These are phyloP conservation scores for Brassicogethes aeneus DNA, from an alignment of 2,888 invertebrate genomes.

Conservation along the genomic window DNA sequence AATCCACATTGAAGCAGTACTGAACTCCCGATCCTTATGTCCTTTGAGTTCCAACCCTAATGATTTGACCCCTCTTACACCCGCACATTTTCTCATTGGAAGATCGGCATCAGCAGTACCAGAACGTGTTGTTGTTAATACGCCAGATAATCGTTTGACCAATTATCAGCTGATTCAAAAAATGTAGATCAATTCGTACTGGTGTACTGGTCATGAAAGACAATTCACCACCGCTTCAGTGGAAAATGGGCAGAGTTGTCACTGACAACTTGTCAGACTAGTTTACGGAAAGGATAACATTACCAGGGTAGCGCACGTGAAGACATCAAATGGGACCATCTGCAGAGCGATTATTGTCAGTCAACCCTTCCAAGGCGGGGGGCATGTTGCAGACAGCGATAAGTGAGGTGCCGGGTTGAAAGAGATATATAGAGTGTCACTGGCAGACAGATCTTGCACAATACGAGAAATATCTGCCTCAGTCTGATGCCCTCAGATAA, in stretches of 20 bases:
- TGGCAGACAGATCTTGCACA: too few species aligned
- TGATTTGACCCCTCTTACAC: not conserved
- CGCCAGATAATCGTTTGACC: not conserved
- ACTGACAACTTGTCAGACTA: too few species aligned
- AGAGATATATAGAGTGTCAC: too few species aligned
- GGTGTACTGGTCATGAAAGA: slow-evolving; percentile 7
- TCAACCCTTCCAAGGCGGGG: too few species aligned
- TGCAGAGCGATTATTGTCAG: too few species aligned
- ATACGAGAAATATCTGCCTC: too few species aligned
- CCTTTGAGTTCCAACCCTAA: not conserved
- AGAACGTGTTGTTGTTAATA: not conserved
- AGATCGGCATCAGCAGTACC: too few species aligned
- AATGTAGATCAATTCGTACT: not conserved
- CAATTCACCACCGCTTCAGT: slow-evolving; percentile 5
- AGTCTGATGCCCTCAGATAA: too few species aligned
- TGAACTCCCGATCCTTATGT: not conserved
- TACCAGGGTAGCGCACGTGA: slow-evolving; percentile 4
- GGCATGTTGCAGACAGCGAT: too few species aligned
- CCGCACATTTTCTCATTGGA: not conserved
- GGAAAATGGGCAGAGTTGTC: slow-evolving; percentile 6
- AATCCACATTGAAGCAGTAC: not conserved
- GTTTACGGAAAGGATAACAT: slow-evolving; percentile 5
- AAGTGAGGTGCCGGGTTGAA: too few species aligned
- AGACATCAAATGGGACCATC: slow-evolving; percentile 5
- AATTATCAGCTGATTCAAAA: not conserved